A percentile compares a stretch with the other conserved stretches of the same genome.
phyloP scores from a whole-genome alignment of 2,888 invertebrate species.

The Drosophila helvetica region DNA sequence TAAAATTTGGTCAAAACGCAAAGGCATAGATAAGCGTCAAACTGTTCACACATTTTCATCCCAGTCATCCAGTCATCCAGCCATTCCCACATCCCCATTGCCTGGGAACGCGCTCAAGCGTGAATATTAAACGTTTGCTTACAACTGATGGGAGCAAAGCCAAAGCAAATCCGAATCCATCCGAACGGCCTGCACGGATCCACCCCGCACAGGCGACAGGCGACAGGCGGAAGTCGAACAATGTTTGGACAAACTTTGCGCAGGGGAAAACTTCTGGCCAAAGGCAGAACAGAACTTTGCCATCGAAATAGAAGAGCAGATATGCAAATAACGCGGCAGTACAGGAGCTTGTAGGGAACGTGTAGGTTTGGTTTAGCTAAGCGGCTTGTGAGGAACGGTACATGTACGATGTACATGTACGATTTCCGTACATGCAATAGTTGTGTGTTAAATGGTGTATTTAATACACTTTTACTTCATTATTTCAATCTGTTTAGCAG shows the following conservation, averaged over 20 bases:
- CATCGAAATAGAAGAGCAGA: conserved; percentile 15
- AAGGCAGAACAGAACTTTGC: conserved; percentile 30
- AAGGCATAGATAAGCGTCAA: conserved; percentile 76
- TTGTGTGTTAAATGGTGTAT: neutral
- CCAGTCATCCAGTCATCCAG: too few species aligned
- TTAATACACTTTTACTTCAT: neutral
- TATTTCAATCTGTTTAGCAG: neutral
- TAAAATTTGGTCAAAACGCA: conserved; percentile 77
- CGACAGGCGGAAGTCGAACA: too few species aligned
- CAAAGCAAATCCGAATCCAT: neutral
- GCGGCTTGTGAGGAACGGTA: too few species aligned
- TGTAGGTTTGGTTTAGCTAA: conserved; percentile 28
- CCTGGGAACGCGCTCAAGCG: conserved; percentile 73
- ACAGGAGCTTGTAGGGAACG: neutral
- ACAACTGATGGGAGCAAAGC: conserved; percentile 25
- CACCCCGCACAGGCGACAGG: conserved; percentile 25
- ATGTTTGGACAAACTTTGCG: conserved; percentile 23
- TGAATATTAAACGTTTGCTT: conserved; percentile 79
- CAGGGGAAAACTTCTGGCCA: conserved; percentile 26
- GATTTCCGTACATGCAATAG: conserved; percentile 1
- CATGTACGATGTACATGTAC: too few species aligned
- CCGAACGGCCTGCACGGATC: neutral
- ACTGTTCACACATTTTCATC: conserved; percentile 74
- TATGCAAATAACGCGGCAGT: conserved; percentile 34
- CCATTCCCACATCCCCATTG: neutral